Percentiles rank a stretch among this genome's conserved stretches.
Evolutionary conservation across 2,888 invertebrate genomes (phyloP).

Genomic region (Tromatobia lineatoria): DNA sequence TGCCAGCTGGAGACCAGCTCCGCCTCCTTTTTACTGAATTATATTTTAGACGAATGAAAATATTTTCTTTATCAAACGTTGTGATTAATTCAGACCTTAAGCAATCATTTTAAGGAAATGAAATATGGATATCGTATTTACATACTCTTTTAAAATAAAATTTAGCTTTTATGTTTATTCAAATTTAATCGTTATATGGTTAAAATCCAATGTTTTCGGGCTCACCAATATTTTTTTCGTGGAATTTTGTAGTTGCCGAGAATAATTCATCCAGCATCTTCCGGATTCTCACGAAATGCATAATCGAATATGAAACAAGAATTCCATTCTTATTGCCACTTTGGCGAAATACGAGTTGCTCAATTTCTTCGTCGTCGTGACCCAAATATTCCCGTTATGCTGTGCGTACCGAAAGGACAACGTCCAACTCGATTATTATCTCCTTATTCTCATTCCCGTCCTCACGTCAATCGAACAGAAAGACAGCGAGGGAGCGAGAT

Average conservation of each 20-base stretch:
- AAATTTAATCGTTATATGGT: no score
- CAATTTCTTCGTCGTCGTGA: conserved; percentile 59
- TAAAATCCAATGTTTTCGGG: not conserved
- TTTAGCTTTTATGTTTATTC: no score
- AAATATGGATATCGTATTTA: not conserved
- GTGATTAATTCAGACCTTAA: conserved; percentile 5
- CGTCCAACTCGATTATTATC: conserved; percentile 56
- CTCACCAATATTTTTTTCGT: not conserved
- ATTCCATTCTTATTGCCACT: conserved; percentile 44
- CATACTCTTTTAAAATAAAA: no score
- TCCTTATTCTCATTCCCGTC: conserved; percentile 32
- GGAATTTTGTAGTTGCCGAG: not conserved
- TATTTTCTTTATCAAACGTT: not conserved
- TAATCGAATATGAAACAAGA: conserved; percentile 33
- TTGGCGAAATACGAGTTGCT: conserved; percentile 51
- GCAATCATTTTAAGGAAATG: not conserved
- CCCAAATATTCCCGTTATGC: conserved; percentile 63
- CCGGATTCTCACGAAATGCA: conserved; percentile 6
- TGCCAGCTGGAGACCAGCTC: conserved; percentile 30
- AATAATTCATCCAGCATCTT: conserved; percentile 11
- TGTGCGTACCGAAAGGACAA: conserved; percentile 9
- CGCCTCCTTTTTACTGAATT: conserved; percentile 1
- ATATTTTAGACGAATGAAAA: not conserved
- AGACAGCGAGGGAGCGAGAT: conserved; percentile 28
- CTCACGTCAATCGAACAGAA: conserved; percentile 48